Percentiles rank a stretch among this genome's conserved stretches.
phyloP scores from a whole-genome alignment of 2,113 vertebrate genomes.

The Triplophysa tibetana region DNA sequence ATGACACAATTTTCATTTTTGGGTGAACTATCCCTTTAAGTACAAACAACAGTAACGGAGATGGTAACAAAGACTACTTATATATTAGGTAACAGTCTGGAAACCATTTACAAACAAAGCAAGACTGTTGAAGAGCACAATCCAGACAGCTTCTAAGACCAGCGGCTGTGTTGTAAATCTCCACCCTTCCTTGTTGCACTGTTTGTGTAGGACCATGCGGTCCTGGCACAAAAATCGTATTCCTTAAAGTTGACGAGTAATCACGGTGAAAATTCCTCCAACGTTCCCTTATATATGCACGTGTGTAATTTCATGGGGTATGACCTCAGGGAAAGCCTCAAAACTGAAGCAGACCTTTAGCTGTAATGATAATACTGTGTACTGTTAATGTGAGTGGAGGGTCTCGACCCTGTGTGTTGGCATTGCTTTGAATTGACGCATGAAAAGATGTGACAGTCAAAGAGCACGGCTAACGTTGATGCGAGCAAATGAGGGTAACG shows the following conservation, averaged over 20 bases:
- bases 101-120: background rate
- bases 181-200: constrained; percentile 6
- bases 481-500: background rate
- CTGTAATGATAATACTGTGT: background rate
- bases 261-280: constrained; percentile 22
- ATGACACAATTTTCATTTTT: too few relatives aligned
- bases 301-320: constrained; percentile 25
- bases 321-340: constrained; percentile 32
- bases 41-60: too few relatives aligned
- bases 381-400: background rate
- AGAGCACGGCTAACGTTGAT: constrained; percentile 16
- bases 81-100: too few relatives aligned
- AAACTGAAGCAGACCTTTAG: constrained; percentile 16
- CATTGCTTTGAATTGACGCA: background rate
- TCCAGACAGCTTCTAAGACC: background rate
- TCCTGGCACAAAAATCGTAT: background rate
- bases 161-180: constrained; percentile 3
- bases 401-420: background rate
- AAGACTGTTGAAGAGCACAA: background rate
- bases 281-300: constrained; percentile 7
- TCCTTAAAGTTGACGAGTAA: constrained; percentile 31
- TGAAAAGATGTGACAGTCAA: constrained; percentile 16
- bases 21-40: too few relatives aligned
- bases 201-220: constrained; percentile 1
- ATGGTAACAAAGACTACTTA: too few relatives aligned